A percentile compares a stretch with the other conserved stretches of the same genome.
These are phyloP conservation scores for Melanerpes formicivorus DNA, from an alignment of 2,113 vertebrate species.

Conservation along the genomic window DNA sequence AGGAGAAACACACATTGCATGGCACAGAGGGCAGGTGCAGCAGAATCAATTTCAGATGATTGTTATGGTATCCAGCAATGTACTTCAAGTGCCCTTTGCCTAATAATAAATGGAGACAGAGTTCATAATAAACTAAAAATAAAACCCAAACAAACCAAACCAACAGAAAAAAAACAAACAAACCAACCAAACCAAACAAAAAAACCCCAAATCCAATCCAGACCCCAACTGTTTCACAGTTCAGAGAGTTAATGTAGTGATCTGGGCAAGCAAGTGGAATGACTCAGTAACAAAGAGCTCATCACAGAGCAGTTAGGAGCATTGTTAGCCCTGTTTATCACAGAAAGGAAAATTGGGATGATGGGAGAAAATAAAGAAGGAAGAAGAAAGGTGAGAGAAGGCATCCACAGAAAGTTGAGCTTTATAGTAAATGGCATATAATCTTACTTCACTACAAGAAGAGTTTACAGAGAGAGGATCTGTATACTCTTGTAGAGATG, in stretches of 20 bases:
- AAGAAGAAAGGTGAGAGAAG: not conserved
- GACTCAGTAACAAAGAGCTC: not conserved
- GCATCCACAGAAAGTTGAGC: not conserved
- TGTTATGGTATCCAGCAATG: not conserved
- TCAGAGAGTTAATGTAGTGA: not conserved
- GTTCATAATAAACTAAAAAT: not conserved
- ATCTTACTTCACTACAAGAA: not conserved
- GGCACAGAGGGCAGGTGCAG: not conserved
- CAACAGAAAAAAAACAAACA: too few relatives aligned
- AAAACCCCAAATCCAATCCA: too few relatives aligned
- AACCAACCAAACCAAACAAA: too few relatives aligned
- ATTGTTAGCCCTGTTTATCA: not conserved
- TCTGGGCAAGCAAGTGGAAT: not conserved
- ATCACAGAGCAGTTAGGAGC: not conserved
- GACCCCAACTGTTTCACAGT: not conserved
- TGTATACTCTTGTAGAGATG: not conserved
- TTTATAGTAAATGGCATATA: not conserved
- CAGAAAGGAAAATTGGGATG: not conserved
- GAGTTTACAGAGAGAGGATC: not conserved
- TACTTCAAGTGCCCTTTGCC: not conserved
- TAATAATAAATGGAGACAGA: constrained; percentile 21
- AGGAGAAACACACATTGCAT: not conserved
- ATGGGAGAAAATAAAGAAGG: not conserved
- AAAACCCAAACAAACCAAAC: too few relatives aligned
- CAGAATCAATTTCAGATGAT: not conserved